A percentile compares a stretch with the other conserved stretches of the same genome.
These are phyloP conservation scores for Lepidonotus clava DNA, from an alignment of 2,888 invertebrate genomes.

Conservation along the genomic window DNA sequence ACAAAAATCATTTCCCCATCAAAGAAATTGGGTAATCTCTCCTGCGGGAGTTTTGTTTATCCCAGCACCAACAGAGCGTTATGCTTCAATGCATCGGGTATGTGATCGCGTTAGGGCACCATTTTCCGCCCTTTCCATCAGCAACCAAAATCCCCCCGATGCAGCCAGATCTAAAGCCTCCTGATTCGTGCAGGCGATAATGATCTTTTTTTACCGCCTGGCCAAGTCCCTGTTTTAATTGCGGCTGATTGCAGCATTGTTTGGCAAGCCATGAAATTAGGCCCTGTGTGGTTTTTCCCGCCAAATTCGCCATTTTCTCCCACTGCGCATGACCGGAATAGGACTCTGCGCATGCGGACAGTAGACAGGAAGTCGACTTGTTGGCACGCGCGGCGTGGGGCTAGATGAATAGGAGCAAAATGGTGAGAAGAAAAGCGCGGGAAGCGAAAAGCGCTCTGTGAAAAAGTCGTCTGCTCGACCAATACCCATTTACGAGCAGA, in stretches of 20 bases:
- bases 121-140: neutral
- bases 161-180: neutral
- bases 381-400: neutral
- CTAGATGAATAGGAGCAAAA: neutral
- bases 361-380: neutral
- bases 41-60: neutral
- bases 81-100: neutral
- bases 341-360: neutral
- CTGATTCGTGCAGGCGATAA: neutral
- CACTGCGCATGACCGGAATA: neutral
- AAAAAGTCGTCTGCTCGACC: neutral
- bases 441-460: neutral
- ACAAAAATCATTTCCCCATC: neutral
- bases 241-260: slow-evolving; percentile 16
- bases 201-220: neutral
- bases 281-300: neutral
- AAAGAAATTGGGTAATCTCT: neutral
- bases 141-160: neutral
- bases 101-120: neutral
- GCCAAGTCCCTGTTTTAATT: neutral
- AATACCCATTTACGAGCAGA: neutral
- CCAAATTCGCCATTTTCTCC: neutral
- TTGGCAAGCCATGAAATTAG: slow-evolving; percentile 16
- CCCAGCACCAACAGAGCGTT: too few species aligned
- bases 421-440: neutral